Percentiles rank a stretch among this genome's conserved stretches.
Conservation (phyloP, 2,113 vertebrate genomes). For the Onychostoma macrolepis region DNA sequence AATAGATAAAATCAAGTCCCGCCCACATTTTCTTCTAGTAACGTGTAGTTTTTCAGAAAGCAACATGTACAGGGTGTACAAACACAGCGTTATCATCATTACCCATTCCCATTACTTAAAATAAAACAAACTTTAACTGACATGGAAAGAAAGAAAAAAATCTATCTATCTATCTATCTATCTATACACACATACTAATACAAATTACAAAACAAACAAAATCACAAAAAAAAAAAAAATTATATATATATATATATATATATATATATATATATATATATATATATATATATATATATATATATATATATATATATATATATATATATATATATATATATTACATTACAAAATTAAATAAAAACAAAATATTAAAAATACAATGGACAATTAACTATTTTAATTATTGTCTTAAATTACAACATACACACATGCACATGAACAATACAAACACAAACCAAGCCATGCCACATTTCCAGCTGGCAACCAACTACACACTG, state of each 20-base stretch:
- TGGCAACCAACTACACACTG: background rate
- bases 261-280: too few relatives aligned
- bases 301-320: too few relatives aligned
- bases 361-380: too few relatives aligned
- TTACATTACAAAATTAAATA: too few relatives aligned
- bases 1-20: background rate
- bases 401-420: background rate
- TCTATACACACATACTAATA: too few relatives aligned
- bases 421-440: background rate
- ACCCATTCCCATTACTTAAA: background rate
- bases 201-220: too few relatives aligned
- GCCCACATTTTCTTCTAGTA: background rate
- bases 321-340: too few relatives aligned
- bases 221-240: too few relatives aligned
- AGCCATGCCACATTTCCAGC: conserved; percentile 1
- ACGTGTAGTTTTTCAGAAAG: background rate
- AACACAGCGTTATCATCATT: background rate
- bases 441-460: background rate
- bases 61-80: background rate
- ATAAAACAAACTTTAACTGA: background rate
- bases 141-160: background rate
- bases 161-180: too few relatives aligned
- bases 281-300: too few relatives aligned
- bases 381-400: too few relatives aligned
- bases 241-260: too few relatives aligned